These are phyloP conservation scores for Brenthis ino DNA, from an alignment of 2,888 invertebrate species.

Conservation along the genomic window DNA sequence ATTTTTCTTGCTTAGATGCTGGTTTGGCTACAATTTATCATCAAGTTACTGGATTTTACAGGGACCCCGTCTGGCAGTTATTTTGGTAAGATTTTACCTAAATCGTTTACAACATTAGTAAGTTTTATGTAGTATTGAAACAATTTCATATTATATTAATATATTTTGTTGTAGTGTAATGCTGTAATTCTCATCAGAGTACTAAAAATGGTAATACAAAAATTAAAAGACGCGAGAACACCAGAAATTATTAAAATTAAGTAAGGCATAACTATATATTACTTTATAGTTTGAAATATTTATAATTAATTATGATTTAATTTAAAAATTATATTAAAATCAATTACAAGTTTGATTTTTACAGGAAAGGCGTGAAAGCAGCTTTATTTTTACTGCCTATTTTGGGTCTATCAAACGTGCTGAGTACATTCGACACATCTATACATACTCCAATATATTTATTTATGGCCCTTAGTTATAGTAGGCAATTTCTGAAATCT, in stretches of 20 bases:
- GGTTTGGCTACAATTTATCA: conserved; percentile 93
- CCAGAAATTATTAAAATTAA: conserved; percentile 89
- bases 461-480: conserved; percentile 91
- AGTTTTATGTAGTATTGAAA: conserved; percentile 45
- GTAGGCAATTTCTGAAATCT: conserved; percentile 89
- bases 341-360: conserved; percentile 10
- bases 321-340: conserved; percentile 45
- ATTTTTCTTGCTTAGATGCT: conserved; percentile 79
- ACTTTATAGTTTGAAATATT: too few species aligned
- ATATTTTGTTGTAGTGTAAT: conserved; percentile 84
- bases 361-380: conserved; percentile 90
- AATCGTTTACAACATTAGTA: too few species aligned
- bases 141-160: neutral
- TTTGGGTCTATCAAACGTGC: conserved; percentile 89
- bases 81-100: conserved; percentile 82
- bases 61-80: conserved; percentile 90
- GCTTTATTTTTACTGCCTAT: conserved; percentile 90
- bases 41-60: conserved; percentile 94
- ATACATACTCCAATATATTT: conserved; percentile 85
- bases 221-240: conserved; percentile 87
- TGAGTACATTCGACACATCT: conserved; percentile 88
- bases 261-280: conserved; percentile 55
- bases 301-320: too few species aligned
- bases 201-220: conserved; percentile 88
- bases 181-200: conserved; percentile 90